Conservation (phyloP, 1,140 invertebrate species). For the Aphaenogaster ashmeadi region DNA sequence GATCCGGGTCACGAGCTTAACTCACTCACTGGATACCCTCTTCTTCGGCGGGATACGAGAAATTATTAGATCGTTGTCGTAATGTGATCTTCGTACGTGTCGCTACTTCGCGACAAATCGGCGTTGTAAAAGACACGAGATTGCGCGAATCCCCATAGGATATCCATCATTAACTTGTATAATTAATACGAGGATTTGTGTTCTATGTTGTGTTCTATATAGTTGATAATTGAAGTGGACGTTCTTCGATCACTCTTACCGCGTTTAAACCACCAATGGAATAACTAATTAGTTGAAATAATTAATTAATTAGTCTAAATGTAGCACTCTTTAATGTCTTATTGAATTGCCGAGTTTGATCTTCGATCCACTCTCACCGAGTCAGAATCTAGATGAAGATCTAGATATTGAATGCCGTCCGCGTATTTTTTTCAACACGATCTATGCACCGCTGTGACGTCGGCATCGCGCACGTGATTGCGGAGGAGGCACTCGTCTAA, state of each 20-base stretch:
- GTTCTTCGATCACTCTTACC: neutral
- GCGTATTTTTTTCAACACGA: neutral
- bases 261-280: neutral
- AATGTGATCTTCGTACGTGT: neutral
- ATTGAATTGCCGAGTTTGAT: neutral
- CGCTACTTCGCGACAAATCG: neutral
- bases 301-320: neutral
- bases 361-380: neutral
- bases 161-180: neutral
- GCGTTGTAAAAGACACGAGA: neutral
- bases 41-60: neutral
- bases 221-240: neutral
- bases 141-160: neutral
- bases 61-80: neutral
- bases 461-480: neutral
- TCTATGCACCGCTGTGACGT: neutral
- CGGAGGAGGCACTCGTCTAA: neutral
- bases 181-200: neutral
- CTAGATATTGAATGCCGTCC: neutral
- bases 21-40: neutral
- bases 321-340: neutral
- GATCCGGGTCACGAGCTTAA: slow-evolving; percentile 18
- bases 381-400: neutral
- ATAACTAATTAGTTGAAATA: neutral
- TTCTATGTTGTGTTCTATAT: neutral